These are phyloP conservation scores for Valencia hispanica DNA, from an alignment of 2,797 vertebrate species.

Conservation along the genomic window DNA sequence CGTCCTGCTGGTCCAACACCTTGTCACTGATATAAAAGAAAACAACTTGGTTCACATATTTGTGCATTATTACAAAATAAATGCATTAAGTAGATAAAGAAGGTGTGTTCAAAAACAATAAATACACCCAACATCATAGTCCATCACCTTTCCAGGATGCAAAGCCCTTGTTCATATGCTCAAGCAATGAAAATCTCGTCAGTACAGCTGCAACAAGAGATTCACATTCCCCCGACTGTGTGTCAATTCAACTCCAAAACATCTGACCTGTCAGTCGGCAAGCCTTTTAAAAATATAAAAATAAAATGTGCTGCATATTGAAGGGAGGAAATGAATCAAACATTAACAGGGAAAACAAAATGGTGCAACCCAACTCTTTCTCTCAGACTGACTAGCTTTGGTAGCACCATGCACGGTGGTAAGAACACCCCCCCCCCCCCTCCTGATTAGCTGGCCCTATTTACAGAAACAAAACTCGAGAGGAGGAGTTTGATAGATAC, in stretches of 20 bases:
- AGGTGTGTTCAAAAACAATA: conserved; percentile 52
- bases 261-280: conserved; percentile 6
- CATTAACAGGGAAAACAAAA: conserved; percentile 28
- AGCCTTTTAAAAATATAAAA: conserved; percentile 16
- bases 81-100: conserved; percentile 48
- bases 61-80: conserved; percentile 34
- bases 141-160: conserved; percentile 61
- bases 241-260: conserved; percentile 7
- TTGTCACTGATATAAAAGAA: conserved; percentile 27
- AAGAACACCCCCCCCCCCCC: conserved; percentile 38
- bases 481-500: conserved; percentile 64
- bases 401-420: conserved; percentile 75
- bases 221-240: conserved; percentile 52
- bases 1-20: conserved; percentile 24
- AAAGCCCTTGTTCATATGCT: conserved; percentile 76
- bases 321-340: conserved; percentile 45
- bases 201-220: conserved; percentile 39
- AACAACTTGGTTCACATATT: conserved; percentile 34
- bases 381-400: conserved; percentile 59
- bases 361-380: conserved; percentile 54
- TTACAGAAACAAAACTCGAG: conserved; percentile 69
- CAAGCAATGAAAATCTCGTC: conserved; percentile 33
- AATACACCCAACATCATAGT: conserved; percentile 66
- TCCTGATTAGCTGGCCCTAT: conserved; percentile 70
- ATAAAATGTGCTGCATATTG: conserved; percentile 49